These are phyloP conservation scores for Drosophila robusta DNA, from an alignment of 2,888 invertebrate genomes.

Conservation along the genomic window DNA sequence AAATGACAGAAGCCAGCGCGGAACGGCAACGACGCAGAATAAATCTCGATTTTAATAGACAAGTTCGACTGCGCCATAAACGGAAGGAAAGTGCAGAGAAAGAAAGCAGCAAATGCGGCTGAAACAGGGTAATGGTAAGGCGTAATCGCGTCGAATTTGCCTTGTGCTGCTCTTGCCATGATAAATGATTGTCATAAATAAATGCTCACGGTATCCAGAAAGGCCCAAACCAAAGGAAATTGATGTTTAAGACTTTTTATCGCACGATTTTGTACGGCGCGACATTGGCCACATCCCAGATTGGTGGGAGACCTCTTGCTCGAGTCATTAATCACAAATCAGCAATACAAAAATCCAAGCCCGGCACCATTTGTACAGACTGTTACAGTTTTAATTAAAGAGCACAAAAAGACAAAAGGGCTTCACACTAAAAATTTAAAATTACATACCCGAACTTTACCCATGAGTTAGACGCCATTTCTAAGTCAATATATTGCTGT, in stretches of 20 bases:
- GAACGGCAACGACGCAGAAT: constrained; percentile 10
- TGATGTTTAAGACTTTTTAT: constrained; percentile 81
- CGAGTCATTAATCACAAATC: constrained; percentile 77
- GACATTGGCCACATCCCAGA: constrained; percentile 44
- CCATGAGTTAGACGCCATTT: neutral
- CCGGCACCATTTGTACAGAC: constrained; percentile 65
- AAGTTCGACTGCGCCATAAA: constrained; percentile 57
- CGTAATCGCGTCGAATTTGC: constrained; percentile 78
- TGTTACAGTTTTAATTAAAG: constrained; percentile 64
- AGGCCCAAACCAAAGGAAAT: constrained; percentile 72
- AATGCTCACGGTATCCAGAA: constrained; percentile 54
- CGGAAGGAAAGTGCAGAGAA: constrained; percentile 1
- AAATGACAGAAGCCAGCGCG: neutral
- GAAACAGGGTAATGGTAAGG: constrained; percentile 72
- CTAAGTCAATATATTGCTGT: constrained; percentile 6
- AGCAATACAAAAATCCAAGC: constrained; percentile 62
- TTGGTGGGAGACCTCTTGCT: constrained; percentile 36
- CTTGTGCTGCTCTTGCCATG: constrained; percentile 68
- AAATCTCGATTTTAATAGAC: constrained; percentile 45
- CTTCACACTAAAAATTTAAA: neutral
- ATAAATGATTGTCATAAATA: constrained; percentile 84
- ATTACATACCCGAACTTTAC: neutral
- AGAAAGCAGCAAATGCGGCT: neutral
- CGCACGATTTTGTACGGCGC: constrained; percentile 74
- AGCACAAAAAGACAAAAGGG: constrained; percentile 12